Percentiles rank a stretch among this genome's conserved stretches.
Evolutionary conservation across 2,888 invertebrate species (phyloP).

Genomic region (Agrochola lychnidis): DNA sequence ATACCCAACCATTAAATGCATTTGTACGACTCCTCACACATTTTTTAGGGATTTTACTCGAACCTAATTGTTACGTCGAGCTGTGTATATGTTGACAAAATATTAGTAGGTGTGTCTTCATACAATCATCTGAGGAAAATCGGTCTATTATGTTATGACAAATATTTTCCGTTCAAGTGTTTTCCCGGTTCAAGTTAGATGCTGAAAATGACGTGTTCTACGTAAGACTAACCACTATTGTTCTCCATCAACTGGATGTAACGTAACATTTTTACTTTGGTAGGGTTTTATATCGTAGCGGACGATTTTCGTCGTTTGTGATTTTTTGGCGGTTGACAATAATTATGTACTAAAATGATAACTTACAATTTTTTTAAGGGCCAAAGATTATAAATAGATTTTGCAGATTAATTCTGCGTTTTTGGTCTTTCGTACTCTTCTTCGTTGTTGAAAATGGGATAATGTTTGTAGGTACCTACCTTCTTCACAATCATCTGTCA

Average conservation of each 20-base stretch:
- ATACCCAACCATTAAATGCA: background rate
- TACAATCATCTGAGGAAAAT: conserved; percentile 39
- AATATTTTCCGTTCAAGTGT: conserved; percentile 41
- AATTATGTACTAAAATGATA: background rate
- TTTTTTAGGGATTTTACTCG: background rate
- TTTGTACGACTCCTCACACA: background rate
- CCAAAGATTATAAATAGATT: rapidly evolving
- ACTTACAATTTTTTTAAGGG: background rate
- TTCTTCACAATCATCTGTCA: background rate
- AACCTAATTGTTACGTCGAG: background rate
- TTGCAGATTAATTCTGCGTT: background rate
- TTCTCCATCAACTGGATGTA: background rate
- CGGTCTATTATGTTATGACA: conserved; percentile 16
- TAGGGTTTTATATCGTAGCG: background rate
- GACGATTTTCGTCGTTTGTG: background rate
- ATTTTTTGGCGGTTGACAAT: too few species aligned
- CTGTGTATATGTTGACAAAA: background rate
- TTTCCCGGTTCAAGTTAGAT: conserved; percentile 43
- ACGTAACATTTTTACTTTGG: too few species aligned
- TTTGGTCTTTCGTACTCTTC: background rate
- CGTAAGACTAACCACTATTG: conserved; percentile 14
- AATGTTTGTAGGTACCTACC: background rate
- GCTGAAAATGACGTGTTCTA: conserved; percentile 34
- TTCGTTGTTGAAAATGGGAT: background rate
- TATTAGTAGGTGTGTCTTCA: conserved; percentile 48